A percentile compares a stretch with the other conserved stretches of the same genome.
Conservation (phyloP, 1,140 invertebrate genomes). For the Procambarus clarkii region DNA sequence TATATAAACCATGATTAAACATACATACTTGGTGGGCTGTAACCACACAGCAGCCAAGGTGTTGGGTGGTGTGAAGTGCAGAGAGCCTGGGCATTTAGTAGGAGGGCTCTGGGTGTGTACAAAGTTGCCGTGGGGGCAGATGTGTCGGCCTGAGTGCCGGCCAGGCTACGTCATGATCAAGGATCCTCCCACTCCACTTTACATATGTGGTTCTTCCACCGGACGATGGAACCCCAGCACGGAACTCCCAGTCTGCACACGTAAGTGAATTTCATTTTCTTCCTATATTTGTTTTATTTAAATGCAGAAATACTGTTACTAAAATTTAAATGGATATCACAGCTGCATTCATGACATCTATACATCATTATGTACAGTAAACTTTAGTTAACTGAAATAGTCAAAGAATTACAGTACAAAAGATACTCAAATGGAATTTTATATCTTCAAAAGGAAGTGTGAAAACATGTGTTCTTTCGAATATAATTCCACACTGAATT, state of each 20-base stretch:
- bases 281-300: not conserved
- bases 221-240: slow-evolving; percentile 53
- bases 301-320: too few relatives aligned
- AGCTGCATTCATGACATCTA: too few relatives aligned
- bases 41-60: not conserved
- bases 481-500: too few relatives aligned
- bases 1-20: not conserved
- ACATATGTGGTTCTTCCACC: slow-evolving; percentile 49
- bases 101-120: slow-evolving; percentile 44
- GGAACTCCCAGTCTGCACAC: slow-evolving; percentile 52
- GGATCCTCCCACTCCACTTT: slow-evolving; percentile 50
- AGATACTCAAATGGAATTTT: too few relatives aligned
- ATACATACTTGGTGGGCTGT: slow-evolving; percentile 28
- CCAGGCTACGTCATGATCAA: slow-evolving; percentile 51
- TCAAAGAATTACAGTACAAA: too few relatives aligned
- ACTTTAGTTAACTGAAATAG: too few relatives aligned
- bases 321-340: too few relatives aligned
- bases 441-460: too few relatives aligned
- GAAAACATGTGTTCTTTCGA: too few relatives aligned
- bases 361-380: too few relatives aligned
- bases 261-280: slow-evolving; percentile 21
- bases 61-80: not conserved
- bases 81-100: slow-evolving; percentile 36
- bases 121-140: slow-evolving; percentile 44
- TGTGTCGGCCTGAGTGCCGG: slow-evolving; percentile 48